phyloP scores from a whole-genome alignment of 2,888 invertebrate species.

The Achlya flavicornis region DNA sequence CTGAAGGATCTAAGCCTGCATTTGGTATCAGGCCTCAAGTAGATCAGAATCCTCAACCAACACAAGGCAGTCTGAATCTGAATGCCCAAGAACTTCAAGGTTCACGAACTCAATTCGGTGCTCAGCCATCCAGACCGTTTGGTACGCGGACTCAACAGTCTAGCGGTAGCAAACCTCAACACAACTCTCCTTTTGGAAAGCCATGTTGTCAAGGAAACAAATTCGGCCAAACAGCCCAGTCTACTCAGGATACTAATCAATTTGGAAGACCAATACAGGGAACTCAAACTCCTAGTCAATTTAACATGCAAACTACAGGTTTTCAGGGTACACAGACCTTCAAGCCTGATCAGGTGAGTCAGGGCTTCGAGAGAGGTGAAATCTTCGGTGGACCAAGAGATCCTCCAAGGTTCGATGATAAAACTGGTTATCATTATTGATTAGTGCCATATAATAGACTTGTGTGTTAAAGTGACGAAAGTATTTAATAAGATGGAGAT shows the following conservation, averaged over 20 bases:
- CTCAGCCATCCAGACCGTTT: constrained; percentile 29
- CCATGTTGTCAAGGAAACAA: constrained; percentile 19
- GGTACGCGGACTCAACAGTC: constrained; percentile 22
- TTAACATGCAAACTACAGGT: constrained; percentile 13
- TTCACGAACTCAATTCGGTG: constrained; percentile 28
- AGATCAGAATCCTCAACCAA: constrained; percentile 22
- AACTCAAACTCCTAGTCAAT: constrained; percentile 20
- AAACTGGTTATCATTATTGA: constrained; percentile 74
- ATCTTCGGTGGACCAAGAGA: constrained; percentile 62
- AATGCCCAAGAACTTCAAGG: background rate
- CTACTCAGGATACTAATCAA: constrained; percentile 12
- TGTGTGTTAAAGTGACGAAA: constrained; percentile 12
- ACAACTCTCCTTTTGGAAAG: constrained; percentile 25
- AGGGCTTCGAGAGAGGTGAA: constrained; percentile 50
- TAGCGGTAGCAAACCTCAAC: constrained; percentile 30
- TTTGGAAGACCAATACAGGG: constrained; percentile 15
- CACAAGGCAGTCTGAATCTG: constrained; percentile 19
- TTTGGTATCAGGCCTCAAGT: constrained; percentile 20
- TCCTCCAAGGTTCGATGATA: constrained; percentile 65
- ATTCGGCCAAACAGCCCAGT: constrained; percentile 18
- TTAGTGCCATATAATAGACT: constrained; percentile 36
- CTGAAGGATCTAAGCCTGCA: constrained; percentile 13
- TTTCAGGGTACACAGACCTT: constrained; percentile 36
- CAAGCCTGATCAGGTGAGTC: constrained; percentile 22
- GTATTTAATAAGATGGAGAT: background rate